Conservation (phyloP, 2,113 vertebrate species). For the Lampris megalopsis region DNA sequence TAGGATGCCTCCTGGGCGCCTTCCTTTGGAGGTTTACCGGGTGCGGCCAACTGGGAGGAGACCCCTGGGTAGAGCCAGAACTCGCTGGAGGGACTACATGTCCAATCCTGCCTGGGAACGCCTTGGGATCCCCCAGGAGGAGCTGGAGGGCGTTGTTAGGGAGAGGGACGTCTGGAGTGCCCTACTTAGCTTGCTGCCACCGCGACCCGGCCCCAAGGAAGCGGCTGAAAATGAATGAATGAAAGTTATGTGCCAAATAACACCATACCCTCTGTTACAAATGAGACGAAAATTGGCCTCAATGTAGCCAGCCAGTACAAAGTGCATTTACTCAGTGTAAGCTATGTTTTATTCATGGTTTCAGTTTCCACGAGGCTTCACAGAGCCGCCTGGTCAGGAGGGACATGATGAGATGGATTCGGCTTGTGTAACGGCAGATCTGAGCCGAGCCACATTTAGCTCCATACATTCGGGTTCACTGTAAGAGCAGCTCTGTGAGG, state of each 20-base stretch:
- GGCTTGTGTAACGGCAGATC: conserved; percentile 30
- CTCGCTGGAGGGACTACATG: no score
- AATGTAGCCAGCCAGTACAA: neutral
- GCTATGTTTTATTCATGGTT: conserved; percentile 2
- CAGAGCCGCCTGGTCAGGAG: neutral
- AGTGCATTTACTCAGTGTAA: neutral
- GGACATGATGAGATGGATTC: neutral
- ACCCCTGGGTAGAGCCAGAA: no score
- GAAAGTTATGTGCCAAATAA: neutral
- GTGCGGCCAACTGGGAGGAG: no score
- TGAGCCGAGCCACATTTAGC: conserved; percentile 22
- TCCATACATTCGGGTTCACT: neutral
- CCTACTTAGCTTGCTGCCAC: no score
- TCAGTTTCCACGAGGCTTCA: conserved; percentile 8
- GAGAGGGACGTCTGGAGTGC: no score
- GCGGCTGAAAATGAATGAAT: no score
- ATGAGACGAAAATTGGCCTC: neutral
- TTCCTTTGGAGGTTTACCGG: no score
- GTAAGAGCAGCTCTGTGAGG: neutral
- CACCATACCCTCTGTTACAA: neutral
- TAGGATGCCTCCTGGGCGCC: no score
- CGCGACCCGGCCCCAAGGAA: no score
- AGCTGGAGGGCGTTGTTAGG: no score
- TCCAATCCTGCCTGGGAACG: no score
- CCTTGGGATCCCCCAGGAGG: no score